Base-by-base conservation (phyloP, 2,797 vertebrate genomes). In the Decapterus maruadsi region DNA sequence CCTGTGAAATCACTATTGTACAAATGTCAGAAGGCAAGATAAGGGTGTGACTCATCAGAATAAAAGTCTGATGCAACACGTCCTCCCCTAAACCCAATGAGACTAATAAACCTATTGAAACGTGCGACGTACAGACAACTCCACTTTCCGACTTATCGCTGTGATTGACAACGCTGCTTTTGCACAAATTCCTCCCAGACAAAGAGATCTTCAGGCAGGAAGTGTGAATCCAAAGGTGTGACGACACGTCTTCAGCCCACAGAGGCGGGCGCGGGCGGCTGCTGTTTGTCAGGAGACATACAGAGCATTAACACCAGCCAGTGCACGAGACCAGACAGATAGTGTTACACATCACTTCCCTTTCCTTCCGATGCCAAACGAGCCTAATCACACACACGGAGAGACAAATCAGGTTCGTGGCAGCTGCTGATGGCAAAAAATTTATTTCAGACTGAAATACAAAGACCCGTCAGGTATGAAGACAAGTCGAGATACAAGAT, bases 291-390 rank as follows among this genome's bases (percentile, higher is more conserved):
- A 64, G 69, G 63, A 82, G 75, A 70, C 81, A 67, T 19, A 61
- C 72, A 50, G 81, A 75, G 72, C 82, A 61, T 78, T 72, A 75
- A 68, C 84, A 76, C 40, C 80, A 80, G 66, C 72, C 58, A 6
- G 67, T 82, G 76, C 71, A 69, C 20, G 71, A 83, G 70, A 80
- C 72, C 68, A 79, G 80, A 85, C 71, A 79, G 77, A 90, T n/a
- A 80, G 78, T 72, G 84, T 89, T 86, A 84, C 90, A 78, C 72
- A 66, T 75, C 40, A 17, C 80, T 77, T 77, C 76, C 68, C 60
- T 66, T 76, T 78, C 73, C 69, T 76, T 78, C 73, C 69, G 54
- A 16, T 64, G 84, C 72, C 66, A 63, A 74, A 71, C 20, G 6
- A 59, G 46, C 54, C 53, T 57, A 65, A 78, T 77, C 79, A 83